These are phyloP conservation scores for Euphonia xanthogaster DNA, from an alignment of 2,797 vertebrate species.

Conservation along the genomic window DNA sequence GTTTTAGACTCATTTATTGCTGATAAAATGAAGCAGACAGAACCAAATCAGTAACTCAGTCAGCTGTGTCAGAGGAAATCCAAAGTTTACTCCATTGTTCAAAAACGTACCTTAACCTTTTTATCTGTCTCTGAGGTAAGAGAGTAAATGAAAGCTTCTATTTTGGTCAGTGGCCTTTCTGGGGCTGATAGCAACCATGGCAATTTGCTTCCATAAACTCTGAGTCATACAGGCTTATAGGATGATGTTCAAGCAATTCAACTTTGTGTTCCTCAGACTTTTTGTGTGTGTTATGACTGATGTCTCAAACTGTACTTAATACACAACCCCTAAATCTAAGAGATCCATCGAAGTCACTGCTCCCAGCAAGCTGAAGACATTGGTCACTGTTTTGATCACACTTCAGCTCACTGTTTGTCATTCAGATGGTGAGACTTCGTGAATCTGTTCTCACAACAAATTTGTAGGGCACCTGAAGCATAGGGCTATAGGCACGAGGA, in stretches of 20 bases:
- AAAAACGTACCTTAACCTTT: not conserved
- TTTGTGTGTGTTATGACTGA: not conserved
- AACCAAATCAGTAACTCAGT: not conserved
- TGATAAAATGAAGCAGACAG: not conserved
- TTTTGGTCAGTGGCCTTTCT: not conserved
- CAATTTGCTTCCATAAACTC: not conserved
- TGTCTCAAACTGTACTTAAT: not conserved
- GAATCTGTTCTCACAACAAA: not conserved
- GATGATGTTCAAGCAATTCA: not conserved
- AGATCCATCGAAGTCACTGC: not conserved
- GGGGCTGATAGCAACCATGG: not conserved
- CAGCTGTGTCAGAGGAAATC: not conserved
- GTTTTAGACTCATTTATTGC: not conserved
- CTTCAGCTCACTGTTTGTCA: not conserved
- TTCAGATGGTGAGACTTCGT: not conserved
- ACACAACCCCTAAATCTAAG: not conserved
- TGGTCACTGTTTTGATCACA: not conserved
- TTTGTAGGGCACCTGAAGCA: not conserved
- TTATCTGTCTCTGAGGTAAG: not conserved
- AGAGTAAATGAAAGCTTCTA: not conserved
- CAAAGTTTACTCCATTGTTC: not conserved
- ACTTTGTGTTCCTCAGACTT: not conserved
- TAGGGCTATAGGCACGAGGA: not conserved
- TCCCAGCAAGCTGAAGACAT: not conserved
- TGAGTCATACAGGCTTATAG: not conserved